A percentile compares a stretch with the other conserved stretches of the same genome.
phyloP scores from a whole-genome alignment of 2,888 invertebrate genomes.

The Ischnura elegans region DNA sequence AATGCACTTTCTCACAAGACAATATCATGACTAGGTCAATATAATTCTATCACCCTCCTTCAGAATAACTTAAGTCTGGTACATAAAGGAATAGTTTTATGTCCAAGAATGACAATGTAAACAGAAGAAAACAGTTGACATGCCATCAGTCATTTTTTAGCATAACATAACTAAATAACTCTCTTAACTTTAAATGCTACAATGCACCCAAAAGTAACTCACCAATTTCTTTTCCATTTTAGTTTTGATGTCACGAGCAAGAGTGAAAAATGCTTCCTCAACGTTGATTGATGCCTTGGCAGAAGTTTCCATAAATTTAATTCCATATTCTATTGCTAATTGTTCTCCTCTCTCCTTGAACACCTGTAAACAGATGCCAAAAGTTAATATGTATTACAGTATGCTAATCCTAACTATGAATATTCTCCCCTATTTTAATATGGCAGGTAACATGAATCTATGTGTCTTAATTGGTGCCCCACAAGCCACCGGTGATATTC shows the following conservation, averaged over 20 bases:
- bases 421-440: too few species aligned
- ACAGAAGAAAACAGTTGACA: not conserved
- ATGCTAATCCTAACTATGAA: too few species aligned
- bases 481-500: too few species aligned
- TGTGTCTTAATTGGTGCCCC: too few species aligned
- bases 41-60: too few species aligned
- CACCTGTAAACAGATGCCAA: slow-evolving; percentile 80
- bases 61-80: too few species aligned
- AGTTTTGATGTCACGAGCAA: slow-evolving; percentile 98
- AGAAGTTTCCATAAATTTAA: slow-evolving; percentile 99
- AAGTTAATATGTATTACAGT: too few species aligned
- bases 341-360: slow-evolving; percentile 98
- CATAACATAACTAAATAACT: not conserved
- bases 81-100: too few species aligned
- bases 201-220: slow-evolving; percentile 75
- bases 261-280: slow-evolving; percentile 97
- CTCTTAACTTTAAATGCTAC: not conserved
- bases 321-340: slow-evolving; percentile 98
- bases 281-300: slow-evolving; percentile 99
- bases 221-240: slow-evolving; percentile 99
- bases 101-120: too few species aligned
- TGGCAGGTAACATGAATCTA: too few species aligned
- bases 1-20: too few species aligned
- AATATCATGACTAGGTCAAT: too few species aligned
- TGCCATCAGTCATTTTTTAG: not conserved